A percentile compares a stretch with the other conserved stretches of the same genome.
phyloP scores from a whole-genome alignment of 2,888 invertebrate species.

The Spialia ferax region DNA sequence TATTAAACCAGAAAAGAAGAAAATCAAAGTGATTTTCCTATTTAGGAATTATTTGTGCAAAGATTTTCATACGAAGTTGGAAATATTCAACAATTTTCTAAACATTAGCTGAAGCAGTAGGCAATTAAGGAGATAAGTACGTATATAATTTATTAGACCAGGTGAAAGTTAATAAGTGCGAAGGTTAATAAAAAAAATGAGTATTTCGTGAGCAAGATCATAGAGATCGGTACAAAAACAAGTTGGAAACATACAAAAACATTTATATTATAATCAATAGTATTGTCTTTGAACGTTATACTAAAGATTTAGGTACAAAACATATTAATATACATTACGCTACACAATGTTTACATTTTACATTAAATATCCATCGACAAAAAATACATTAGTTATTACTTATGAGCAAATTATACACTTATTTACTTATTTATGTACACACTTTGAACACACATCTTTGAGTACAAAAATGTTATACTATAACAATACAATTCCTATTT shows the following conservation, averaged over 20 bases:
- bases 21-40: no score
- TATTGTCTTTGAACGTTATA: slow-evolving; percentile 37
- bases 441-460: slow-evolving; percentile 62
- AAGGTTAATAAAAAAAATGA: not conserved
- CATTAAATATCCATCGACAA: slow-evolving; percentile 44
- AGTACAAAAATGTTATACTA: slow-evolving; percentile 57
- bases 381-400: slow-evolving; percentile 50
- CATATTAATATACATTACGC: slow-evolving; percentile 30
- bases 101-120: not conserved
- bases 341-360: slow-evolving; percentile 33
- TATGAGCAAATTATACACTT: slow-evolving; percentile 41
- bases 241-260: slow-evolving; percentile 5
- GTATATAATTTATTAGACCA: slow-evolving; percentile 1
- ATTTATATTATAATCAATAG: slow-evolving; percentile 11
- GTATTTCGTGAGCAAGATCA: slow-evolving; percentile 13
- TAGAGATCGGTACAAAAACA: slow-evolving; percentile 3
- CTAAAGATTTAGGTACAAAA: slow-evolving; percentile 28
- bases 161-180: slow-evolving; percentile 16
- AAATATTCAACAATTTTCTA: not conserved
- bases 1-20: no score
- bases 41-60: not conserved
- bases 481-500: slow-evolving; percentile 61
- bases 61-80: not conserved
- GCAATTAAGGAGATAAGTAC: no score
- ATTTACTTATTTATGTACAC: slow-evolving; percentile 59